Evolutionary conservation across 2,888 invertebrate species (phyloP), one percentile per base, ranked within the genome.

Genomic region (Exephanes ischioxanthus): DNA sequence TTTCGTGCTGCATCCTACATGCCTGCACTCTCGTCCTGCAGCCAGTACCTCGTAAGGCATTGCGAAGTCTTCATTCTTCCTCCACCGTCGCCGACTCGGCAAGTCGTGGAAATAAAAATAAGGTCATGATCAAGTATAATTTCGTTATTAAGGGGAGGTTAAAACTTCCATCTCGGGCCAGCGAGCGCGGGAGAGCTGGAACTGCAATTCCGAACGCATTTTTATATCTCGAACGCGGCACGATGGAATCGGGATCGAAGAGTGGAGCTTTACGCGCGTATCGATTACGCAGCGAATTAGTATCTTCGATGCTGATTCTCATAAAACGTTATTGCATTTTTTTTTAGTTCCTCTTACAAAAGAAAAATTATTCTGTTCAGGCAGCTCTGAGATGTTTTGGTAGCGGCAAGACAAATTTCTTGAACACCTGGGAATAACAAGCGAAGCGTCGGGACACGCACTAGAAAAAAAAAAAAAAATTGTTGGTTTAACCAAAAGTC

Each of bases 1-100:
- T 85, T 78, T 82, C 61, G 61, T 79, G 53, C 53, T 51, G 14
- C 53, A 53, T 6, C 16, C 45, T 51, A 63, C 11, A 73, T 67
- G 45, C 26, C n/a, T 22, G 30, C 14, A 66, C 41, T n/a, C 7
- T 0, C 2, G 16, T 7, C 26, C 19, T 26, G 33, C 53, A 37
- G 45, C 45, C 61, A 37, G 45, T 61, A 30, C n/a, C 30, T 63
- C 63, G 63, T 16, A 16, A 63, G 63, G 63, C 14, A 30, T 63
- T 63, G 30, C 63, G 16, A n/a, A 63, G 26, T 22, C 0, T 63
- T 16, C 33, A 33, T 63, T 33, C 16, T 63, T 63, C 16, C 63
- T 63, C 26, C 16, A n/a, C 33, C n/a, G 16, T 63, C 33, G 63
- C 30, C 4, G 30, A 33, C 63, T 63, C 63, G 63, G 30, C 30